Percentiles rank a stretch among this genome's conserved stretches.
phyloP scores from a whole-genome alignment of 2,113 vertebrate species.

The Glareola pratincola region DNA sequence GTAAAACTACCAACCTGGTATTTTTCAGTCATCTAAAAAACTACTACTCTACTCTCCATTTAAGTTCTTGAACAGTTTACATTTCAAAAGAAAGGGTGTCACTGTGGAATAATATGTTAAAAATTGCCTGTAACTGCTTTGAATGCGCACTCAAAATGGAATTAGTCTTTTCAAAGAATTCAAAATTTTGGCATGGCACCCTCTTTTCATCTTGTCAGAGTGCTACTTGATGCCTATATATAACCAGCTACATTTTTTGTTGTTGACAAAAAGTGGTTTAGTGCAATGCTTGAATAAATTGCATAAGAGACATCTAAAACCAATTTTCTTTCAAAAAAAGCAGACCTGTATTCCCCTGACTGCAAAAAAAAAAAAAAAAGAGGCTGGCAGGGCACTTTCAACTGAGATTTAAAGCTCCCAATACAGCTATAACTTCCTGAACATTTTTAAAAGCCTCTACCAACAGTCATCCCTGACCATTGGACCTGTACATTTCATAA shows the following conservation, averaged over 20 bases:
- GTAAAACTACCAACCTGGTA: neutral
- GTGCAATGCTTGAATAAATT: neutral
- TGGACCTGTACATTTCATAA: neutral
- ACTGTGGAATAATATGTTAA: neutral
- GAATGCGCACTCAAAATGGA: neutral
- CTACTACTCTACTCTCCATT: neutral
- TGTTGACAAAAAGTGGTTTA: neutral
- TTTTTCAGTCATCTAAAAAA: neutral
- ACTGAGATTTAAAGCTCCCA: conserved; percentile 30
- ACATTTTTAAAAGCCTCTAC: conserved; percentile 37
- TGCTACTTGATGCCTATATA: neutral
- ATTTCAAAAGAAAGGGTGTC: neutral
- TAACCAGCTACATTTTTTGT: neutral
- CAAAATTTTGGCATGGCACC: neutral
- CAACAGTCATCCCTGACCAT: neutral
- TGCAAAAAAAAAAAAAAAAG: neutral
- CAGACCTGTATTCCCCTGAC: neutral
- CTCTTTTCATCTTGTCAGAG: neutral
- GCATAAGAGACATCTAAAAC: neutral
- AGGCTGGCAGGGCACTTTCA: conserved; percentile 6
- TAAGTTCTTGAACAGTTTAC: neutral
- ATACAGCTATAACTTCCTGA: conserved; percentile 28
- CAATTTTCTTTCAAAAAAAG: conserved; percentile 4
- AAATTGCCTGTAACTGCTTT: neutral
- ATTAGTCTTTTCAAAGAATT: neutral